These are phyloP conservation scores for Mesoclemmys tuberculata DNA, from an alignment of 2,113 vertebrate genomes.

Conservation along the genomic window DNA sequence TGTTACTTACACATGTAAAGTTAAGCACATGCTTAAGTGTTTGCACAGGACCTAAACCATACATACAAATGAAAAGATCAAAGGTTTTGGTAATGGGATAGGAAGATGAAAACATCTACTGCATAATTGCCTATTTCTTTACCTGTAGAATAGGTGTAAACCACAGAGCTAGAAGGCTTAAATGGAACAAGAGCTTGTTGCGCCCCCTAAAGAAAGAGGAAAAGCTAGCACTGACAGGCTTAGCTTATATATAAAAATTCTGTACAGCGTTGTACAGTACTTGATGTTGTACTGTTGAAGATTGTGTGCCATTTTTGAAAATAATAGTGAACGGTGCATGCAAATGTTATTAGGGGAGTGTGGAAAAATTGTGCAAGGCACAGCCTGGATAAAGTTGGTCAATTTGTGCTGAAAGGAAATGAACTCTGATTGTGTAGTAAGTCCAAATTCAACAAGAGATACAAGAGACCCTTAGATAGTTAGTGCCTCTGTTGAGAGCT, in stretches of 20 bases:
- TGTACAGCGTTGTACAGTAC: neutral
- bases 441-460: neutral
- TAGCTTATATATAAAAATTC: neutral
- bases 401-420: neutral
- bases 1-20: neutral
- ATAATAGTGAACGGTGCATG: neutral
- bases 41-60: neutral
- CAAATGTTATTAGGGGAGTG: neutral
- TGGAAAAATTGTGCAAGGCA: neutral
- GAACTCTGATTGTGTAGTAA: neutral
- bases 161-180: neutral
- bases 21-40: rapidly evolving
- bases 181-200: rapidly evolving
- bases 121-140: neutral
- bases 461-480: neutral
- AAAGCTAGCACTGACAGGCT: neutral
- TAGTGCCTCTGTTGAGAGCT: neutral
- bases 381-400: neutral
- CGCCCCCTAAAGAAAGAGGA: neutral
- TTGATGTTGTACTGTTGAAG: neutral
- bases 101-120: neutral
- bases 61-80: neutral
- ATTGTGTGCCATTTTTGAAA: neutral
- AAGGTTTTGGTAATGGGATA: neutral
- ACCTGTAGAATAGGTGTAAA: neutral